Percentiles rank a stretch among this genome's conserved stretches.
Evolutionary conservation across 2,113 vertebrate species (phyloP).

Genomic region (Varanus salvator): DNA sequence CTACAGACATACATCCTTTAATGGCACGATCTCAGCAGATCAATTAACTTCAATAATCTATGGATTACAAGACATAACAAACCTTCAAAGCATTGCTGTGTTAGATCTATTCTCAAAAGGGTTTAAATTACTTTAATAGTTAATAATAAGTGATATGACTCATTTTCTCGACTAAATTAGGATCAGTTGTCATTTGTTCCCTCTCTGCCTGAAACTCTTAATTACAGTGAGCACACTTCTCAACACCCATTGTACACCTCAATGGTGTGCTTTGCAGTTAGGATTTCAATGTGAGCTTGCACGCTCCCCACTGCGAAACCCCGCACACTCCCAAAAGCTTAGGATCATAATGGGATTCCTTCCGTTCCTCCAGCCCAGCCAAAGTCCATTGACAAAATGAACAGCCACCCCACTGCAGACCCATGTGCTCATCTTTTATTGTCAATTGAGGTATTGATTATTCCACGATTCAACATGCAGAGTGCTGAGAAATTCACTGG

Average conservation of each 20-base stretch:
- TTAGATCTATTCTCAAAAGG: conserved; percentile 78
- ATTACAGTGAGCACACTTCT: conserved; percentile 48
- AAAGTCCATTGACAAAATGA: conserved; percentile 1
- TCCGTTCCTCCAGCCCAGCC: not conserved
- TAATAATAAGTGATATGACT: conserved; percentile 74
- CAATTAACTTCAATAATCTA: conserved; percentile 82
- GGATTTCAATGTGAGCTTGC: conserved; percentile 29
- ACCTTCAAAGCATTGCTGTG: conserved; percentile 72
- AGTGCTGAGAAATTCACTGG: not conserved
- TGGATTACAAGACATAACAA: conserved; percentile 79
- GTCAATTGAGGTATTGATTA: conserved; percentile 42
- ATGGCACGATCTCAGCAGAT: conserved; percentile 76
- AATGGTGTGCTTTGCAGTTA: not conserved
- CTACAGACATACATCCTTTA: not conserved
- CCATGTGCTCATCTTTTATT: conserved; percentile 14
- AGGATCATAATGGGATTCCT: not conserved
- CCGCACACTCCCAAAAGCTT: not conserved
- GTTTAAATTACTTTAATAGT: conserved; percentile 75
- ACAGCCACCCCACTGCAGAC: not conserved
- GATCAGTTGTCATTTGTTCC: conserved; percentile 65
- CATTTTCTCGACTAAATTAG: conserved; percentile 66
- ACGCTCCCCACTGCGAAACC: not conserved
- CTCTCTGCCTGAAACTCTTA: conserved; percentile 60
- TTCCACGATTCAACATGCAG: not conserved
- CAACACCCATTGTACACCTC: conserved; percentile 17